Evolutionary conservation across 1,140 invertebrate species (phyloP), one percentile per base, ranked within the genome.

Genomic region (Proales similis): DNA sequence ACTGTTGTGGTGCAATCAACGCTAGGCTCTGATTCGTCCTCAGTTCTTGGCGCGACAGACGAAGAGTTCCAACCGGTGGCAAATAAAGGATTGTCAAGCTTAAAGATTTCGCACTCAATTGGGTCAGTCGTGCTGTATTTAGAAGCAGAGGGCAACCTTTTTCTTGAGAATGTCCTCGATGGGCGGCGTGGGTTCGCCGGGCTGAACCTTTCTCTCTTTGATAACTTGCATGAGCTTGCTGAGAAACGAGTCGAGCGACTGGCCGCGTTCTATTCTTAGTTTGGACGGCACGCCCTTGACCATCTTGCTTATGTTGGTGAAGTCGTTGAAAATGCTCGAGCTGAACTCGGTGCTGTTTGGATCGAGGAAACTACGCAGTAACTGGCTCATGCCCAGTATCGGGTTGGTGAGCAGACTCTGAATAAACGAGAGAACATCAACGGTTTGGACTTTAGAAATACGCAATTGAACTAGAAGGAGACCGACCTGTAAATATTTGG

Each of bases 241-340:
- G 17, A 57, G 45, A 57, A 57, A 57, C 2, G 36, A 20, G 32
- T 57, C 51, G 12, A 57, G 32, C 12, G 51, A 57, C n/a, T 57
- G 51, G 12, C 51, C 51, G 24, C 51, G 11, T 42, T 57, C 51
- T 24, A 57, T 27, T 39, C 51, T 57, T 14, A 57, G 6, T 30
- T 57, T 57, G 26, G 39, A 57, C 4, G 51, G 51, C 12, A 57
- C 51, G 6, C 51, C 51, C 45, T 57, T 57, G 14, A 57, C 51
- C 51, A 57, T 39, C 32, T 57, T 57, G n/a, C 51, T 42, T 42
- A 57, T 57, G 20, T 42, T 57, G 17, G 33, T 42, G 5, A 57
- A 42, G 32, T 57, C 51, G 45, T 57, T 57, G 22, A 57, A 57
- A 11, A 57, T 57, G n/a, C 51, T 57, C 24, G 51, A 57, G 22